Percentiles rank a stretch among this genome's conserved stretches.
phyloP scores from a whole-genome alignment of 1,140 invertebrate species.

The Paralvinella palmiformis region DNA sequence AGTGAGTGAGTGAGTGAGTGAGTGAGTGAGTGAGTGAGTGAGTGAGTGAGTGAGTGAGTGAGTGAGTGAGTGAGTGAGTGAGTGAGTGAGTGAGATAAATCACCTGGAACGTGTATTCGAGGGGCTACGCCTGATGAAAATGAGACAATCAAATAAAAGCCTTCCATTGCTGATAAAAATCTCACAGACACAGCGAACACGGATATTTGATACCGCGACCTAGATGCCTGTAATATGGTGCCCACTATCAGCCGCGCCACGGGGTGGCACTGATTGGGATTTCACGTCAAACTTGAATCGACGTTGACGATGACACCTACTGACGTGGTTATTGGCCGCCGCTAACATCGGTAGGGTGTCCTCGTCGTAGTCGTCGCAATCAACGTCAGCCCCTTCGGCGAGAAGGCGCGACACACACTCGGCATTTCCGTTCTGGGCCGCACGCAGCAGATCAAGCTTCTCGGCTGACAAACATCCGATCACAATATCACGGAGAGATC shows the following conservation, averaged over 20 bases:
- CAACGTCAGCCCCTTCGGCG: conserved; percentile 4
- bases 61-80: too few species aligned
- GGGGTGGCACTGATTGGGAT: too few species aligned
- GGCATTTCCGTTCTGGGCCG: neutral
- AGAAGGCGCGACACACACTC: conserved; percentile 9
- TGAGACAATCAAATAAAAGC: too few species aligned
- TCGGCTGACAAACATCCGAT: neutral
- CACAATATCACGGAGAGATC: neutral
- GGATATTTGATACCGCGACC: neutral
- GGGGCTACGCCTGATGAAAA: too few species aligned
- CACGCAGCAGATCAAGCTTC: neutral
- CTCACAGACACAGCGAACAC: neutral
- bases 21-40: too few species aligned
- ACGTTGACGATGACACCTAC: neutral
- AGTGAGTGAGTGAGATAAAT: too few species aligned
- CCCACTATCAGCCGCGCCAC: neutral
- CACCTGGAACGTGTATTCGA: too few species aligned
- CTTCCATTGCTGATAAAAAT: neutral
- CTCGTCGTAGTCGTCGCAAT: conserved; percentile 8
- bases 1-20: too few species aligned
- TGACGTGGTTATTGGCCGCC: conserved; percentile 5
- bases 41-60: too few species aligned
- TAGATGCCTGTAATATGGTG: neutral
- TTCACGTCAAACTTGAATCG: neutral
- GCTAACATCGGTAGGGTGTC: conserved; percentile 5